A percentile compares a stretch with the other conserved stretches of the same genome.
Conservation (phyloP, 2,888 invertebrate species). For the Escarpia spicata region DNA sequence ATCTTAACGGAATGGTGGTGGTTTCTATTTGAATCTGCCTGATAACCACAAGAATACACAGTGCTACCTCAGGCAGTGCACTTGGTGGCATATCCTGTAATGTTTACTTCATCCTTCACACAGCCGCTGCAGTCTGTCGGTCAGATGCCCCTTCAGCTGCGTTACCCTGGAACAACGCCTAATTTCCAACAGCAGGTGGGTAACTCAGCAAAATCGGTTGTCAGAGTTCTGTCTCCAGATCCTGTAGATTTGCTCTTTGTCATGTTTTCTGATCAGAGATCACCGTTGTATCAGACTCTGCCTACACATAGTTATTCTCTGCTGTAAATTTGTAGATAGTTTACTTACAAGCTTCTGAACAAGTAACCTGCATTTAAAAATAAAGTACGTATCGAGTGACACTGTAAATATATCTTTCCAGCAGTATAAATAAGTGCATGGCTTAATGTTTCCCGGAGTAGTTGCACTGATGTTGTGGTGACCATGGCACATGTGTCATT, state of each 20-base stretch:
- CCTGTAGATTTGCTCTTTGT: not conserved
- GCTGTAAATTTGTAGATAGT: too few relatives aligned
- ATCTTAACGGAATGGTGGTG: too few relatives aligned
- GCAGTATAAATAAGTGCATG: too few relatives aligned
- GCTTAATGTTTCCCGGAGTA: too few relatives aligned
- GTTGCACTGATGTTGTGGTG: too few relatives aligned
- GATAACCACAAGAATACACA: not conserved
- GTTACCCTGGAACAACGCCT: not conserved
- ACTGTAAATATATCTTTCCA: too few relatives aligned
- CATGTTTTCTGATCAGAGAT: not conserved
- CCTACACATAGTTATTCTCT: too few relatives aligned
- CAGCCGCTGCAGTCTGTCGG: constrained; percentile 5
- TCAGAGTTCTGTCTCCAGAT: not conserved
- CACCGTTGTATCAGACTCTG: not conserved
- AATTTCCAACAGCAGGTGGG: not conserved
- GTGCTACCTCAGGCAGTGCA: not conserved
- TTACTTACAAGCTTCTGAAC: too few relatives aligned
- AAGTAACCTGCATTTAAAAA: too few relatives aligned
- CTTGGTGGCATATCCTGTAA: not conserved
- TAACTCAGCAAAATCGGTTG: not conserved
- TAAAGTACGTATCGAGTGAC: too few relatives aligned
- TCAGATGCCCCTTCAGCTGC: not conserved
- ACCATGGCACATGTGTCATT: too few relatives aligned
- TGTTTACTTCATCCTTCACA: not conserved
- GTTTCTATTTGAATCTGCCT: too few relatives aligned